Evolutionary conservation across 37 sponge, comb jelly and placozoan species (phyloP).

Genomic region (Halichondria panicea): DNA sequence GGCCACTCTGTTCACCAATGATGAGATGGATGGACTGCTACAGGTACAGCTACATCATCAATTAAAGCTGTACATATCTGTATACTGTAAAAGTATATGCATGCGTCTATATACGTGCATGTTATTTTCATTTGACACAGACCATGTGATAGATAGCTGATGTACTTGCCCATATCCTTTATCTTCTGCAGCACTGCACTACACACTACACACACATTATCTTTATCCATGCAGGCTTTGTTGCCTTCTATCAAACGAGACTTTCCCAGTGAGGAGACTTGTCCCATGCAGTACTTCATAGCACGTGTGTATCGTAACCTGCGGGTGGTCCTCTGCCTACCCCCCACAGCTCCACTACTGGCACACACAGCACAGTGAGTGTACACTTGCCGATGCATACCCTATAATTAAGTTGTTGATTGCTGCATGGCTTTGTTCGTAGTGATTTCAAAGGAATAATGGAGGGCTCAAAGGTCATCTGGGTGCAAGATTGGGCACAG

Average conservation of each 20-base stretch:
- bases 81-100: too few species aligned
- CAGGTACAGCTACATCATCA: too few species aligned
- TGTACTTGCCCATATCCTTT: too few species aligned
- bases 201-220: background rate
- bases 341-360: conserved; percentile 61
- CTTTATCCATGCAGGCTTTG: conserved; percentile 49
- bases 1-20: conserved; percentile 78
- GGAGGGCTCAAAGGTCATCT: conserved; percentile 36
- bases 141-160: too few species aligned
- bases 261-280: conserved; percentile 72
- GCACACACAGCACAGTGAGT: conserved; percentile 63
- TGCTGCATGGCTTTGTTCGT: background rate
- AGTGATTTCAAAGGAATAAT: conserved; percentile 55
- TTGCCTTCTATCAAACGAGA: conserved; percentile 81
- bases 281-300: conserved; percentile 85
- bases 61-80: too few species aligned
- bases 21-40: conserved; percentile 85
- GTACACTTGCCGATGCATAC: background rate
- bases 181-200: too few species aligned
- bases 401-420: background rate
- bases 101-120: too few species aligned
- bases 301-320: conserved; percentile 69
- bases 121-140: too few species aligned
- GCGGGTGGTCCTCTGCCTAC: conserved; percentile 73
- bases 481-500: conserved; percentile 48